Percentiles rank a stretch among this genome's conserved stretches.
These are phyloP conservation scores for Phrynocephalus guinanensis DNA, from an alignment of 2,797 vertebrate species.

Conservation along the genomic window DNA sequence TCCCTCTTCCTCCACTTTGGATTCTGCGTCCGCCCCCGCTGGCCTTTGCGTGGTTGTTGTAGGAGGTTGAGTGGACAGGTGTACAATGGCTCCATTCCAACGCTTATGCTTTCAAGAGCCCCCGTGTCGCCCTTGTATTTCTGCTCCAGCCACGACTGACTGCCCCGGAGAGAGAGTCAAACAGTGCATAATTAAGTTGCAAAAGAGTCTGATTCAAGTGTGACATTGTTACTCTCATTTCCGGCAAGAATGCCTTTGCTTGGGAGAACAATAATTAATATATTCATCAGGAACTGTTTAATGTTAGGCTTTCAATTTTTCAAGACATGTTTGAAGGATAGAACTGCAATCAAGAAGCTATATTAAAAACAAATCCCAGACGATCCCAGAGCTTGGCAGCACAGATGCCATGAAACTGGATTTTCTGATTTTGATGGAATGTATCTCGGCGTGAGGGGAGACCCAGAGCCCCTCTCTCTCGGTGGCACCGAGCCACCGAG, in stretches of 20 bases:
- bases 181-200: conserved; percentile 18
- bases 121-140: not conserved
- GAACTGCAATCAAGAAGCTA: conserved; percentile 33
- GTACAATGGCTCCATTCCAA: not conserved
- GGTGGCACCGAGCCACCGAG: no score
- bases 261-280: conserved; percentile 42
- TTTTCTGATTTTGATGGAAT: not conserved
- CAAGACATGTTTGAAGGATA: conserved; percentile 28
- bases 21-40: not conserved
- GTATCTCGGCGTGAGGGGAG: not conserved
- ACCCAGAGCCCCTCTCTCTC: not conserved
- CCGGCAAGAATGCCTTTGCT: conserved; percentile 12
- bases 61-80: no score
- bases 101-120: not conserved
- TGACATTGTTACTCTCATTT: not conserved
- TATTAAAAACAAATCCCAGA: conserved; percentile 31
- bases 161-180: not conserved
- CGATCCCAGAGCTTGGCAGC: not conserved
- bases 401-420: not conserved
- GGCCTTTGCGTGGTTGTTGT: not conserved
- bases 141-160: not conserved
- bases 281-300: conserved; percentile 41
- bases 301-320: conserved; percentile 41
- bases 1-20: not conserved
- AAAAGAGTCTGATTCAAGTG: conserved; percentile 10